These are phyloP conservation scores for Cephus nigrinus DNA, from an alignment of 2,888 invertebrate genomes.

Conservation along the genomic window DNA sequence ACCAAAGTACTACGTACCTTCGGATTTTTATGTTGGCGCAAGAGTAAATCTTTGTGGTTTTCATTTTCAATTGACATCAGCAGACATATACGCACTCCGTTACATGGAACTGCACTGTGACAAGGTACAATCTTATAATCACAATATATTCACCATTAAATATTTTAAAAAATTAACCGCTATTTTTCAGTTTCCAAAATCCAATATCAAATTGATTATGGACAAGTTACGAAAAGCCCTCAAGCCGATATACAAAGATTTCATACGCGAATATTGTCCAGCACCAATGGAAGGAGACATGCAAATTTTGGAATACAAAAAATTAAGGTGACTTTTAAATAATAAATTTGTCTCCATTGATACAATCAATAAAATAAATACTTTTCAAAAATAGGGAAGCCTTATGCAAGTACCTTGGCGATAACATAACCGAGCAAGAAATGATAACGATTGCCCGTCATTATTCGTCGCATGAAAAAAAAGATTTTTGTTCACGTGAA, in stretches of 20 bases:
- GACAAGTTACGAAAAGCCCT: constrained; percentile 78
- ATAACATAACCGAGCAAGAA: constrained; percentile 83
- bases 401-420: constrained; percentile 75
- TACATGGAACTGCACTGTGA: constrained; percentile 86
- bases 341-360: constrained; percentile 1
- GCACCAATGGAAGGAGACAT: constrained; percentile 15
- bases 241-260: constrained; percentile 79
- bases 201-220: constrained; percentile 79
- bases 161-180: not conserved
- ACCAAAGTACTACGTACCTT: constrained; percentile 80
- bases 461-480: constrained; percentile 74
- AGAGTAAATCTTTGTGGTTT: constrained; percentile 82
- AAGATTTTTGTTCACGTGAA: constrained; percentile 49
- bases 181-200: constrained; percentile 76
- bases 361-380: constrained; percentile 33
- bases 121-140: constrained; percentile 69
- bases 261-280: constrained; percentile 77
- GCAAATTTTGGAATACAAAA: constrained; percentile 60
- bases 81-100: constrained; percentile 87
- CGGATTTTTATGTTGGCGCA: constrained; percentile 88
- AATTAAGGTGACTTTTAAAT: constrained; percentile 57
- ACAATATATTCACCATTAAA: not conserved
- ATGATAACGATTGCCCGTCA: constrained; percentile 80
- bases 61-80: constrained; percentile 80
- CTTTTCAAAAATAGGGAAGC: constrained; percentile 69